These are phyloP conservation scores for Dolichopus griseipennis DNA, from an alignment of 2,888 invertebrate genomes.

Conservation along the genomic window DNA sequence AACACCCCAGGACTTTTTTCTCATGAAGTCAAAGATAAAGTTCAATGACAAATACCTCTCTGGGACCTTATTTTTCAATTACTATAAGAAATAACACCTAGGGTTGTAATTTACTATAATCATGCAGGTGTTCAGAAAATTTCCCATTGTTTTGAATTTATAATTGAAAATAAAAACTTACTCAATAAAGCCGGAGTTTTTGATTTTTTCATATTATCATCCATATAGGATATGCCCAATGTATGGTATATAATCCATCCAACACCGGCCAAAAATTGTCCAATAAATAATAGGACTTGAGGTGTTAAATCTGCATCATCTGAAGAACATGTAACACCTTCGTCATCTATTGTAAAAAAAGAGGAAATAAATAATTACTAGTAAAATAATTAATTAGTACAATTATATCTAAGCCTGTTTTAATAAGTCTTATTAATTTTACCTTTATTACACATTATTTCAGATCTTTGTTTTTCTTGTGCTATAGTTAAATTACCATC, in stretches of 20 bases:
- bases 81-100: too few relatives aligned
- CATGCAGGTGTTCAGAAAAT: too few relatives aligned
- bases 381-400: too few relatives aligned
- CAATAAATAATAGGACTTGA: slow-evolving; percentile 54
- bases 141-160: too few relatives aligned
- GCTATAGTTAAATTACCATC: slow-evolving; percentile 45
- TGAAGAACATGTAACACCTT: slow-evolving; percentile 43
- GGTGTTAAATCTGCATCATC: slow-evolving; percentile 53
- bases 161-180: too few relatives aligned
- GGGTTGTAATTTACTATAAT: too few relatives aligned
- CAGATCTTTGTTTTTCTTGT: slow-evolving; percentile 47
- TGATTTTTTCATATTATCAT: slow-evolving; percentile 65
- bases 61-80: too few relatives aligned
- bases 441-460: neutral
- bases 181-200: slow-evolving; percentile 61
- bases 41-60: too few relatives aligned
- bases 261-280: slow-evolving; percentile 61
- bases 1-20: too few relatives aligned
- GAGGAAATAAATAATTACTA: too few relatives aligned
- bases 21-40: too few relatives aligned
- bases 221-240: slow-evolving; percentile 63
- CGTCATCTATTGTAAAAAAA: slow-evolving; percentile 15
- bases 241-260: slow-evolving; percentile 62
- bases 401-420: neutral
- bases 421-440: slow-evolving; percentile 38